Evolutionary conservation across 2,797 vertebrate species (phyloP), one percentile per base, ranked within the genome.

Genomic region (Cygnus olor): DNA sequence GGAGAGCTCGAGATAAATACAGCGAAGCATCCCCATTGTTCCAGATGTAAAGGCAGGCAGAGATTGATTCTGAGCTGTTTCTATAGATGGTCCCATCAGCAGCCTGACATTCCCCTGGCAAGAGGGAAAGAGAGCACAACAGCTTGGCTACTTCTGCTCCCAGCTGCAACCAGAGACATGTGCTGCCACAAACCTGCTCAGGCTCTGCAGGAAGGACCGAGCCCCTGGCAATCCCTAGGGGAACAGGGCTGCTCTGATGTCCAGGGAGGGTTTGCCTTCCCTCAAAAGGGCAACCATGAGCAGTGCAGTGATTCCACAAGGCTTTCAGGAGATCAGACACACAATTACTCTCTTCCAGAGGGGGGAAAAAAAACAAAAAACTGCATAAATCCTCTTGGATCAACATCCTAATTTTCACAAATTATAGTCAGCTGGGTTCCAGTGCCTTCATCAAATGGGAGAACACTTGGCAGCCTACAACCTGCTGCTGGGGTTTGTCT

Each of bases 371-470:
- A 8, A 49, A 24, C 2, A 13, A 13, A 17, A 25, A n/a, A 40
- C 34, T 25, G 20, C 11, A 47, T 80, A 93, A 93, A 93, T 88
- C 68, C 60, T 80, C 85, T 93, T 86, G 85, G 83, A 95, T 54
- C 89, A 83, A 76, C 58, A 71, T 79, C 90, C 95, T 45, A 73
- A 95, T 93, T 63, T 94, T 88, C 79, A 88, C 82, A 95, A 95
- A 95, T 90, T 88, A 78, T 58, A 93, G 80, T 97, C 93, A 95
- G 85, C 79, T 16, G 30, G 78, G 89, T 82, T 90, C 54, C 66
- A 76, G 92, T 45, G 42, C 88, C 83, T 80, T 90, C 94, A 95
- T 94, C 95, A 93, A 94, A 90, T 44, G 70, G 47, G 51, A 93
- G 85, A 87, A 69, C 81, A 49, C 58, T 93, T 91, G 92, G 88